A percentile compares a stretch with the other conserved stretches of the same genome.
Evolutionary conservation across 2,797 vertebrate species (phyloP).

Genomic region (Oreochromis grahami): DNA sequence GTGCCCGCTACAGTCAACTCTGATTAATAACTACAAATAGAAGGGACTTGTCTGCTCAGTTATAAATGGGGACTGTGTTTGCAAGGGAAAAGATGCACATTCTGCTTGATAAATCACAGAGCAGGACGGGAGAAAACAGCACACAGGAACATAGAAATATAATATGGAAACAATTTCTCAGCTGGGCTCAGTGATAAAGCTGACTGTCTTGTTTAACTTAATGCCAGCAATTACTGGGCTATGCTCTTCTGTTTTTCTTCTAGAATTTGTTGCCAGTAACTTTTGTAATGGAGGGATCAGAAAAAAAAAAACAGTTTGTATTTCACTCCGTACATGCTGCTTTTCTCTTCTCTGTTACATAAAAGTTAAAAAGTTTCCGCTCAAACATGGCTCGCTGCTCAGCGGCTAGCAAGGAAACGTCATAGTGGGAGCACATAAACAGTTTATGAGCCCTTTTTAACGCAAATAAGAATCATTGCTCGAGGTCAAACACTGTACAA

Average conservation of each 20-base stretch:
- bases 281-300: constrained; percentile 46
- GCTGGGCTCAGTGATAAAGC: constrained; percentile 58
- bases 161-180: constrained; percentile 70
- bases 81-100: constrained; percentile 69
- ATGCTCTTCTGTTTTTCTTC: constrained; percentile 5
- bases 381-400: constrained; percentile 2
- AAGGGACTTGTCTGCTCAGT: constrained; percentile 67
- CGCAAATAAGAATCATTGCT: constrained; percentile 47
- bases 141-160: constrained; percentile 57
- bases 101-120: constrained; percentile 70
- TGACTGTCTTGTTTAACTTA: constrained; percentile 70
- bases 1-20: constrained; percentile 74
- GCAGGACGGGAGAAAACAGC: constrained; percentile 47
- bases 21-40: constrained; percentile 81
- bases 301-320: not conserved
- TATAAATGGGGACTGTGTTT: constrained; percentile 71
- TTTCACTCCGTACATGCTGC: not conserved
- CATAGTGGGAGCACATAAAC: constrained; percentile 41
- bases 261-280: constrained; percentile 29
- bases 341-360: constrained; percentile 1
- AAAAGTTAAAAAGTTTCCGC: constrained; percentile 3
- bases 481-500: constrained; percentile 39
- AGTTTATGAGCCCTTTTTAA: constrained; percentile 51
- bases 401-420: not conserved
- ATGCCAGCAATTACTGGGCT: constrained; percentile 65